phyloP scores from a whole-genome alignment of 2,797 vertebrate genomes.

The Threskiornis aethiopicus region DNA sequence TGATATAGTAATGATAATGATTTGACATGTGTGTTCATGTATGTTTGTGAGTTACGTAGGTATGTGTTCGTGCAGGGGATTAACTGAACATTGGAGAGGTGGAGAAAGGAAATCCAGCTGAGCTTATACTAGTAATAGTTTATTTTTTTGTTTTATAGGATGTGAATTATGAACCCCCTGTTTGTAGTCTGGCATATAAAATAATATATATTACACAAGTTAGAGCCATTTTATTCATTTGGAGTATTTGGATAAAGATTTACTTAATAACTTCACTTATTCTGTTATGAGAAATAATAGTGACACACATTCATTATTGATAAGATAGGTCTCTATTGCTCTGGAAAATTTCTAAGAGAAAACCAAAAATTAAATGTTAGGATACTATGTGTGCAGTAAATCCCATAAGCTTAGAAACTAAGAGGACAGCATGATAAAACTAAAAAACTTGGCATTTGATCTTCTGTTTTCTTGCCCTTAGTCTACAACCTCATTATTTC shows the following conservation, averaged over 20 bases:
- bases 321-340: background rate
- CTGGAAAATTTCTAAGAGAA: background rate
- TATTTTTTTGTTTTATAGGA: background rate
- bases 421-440: background rate
- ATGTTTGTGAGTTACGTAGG: background rate
- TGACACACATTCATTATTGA: background rate
- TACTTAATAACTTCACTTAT: constrained; percentile 43
- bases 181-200: constrained; percentile 29
- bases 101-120: background rate
- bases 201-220: background rate
- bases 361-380: background rate
- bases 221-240: constrained; percentile 33
- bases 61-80: background rate
- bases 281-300: constrained; percentile 37
- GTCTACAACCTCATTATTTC: constrained; percentile 33
- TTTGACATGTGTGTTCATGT: background rate
- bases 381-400: background rate
- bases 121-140: background rate
- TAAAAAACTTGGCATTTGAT: background rate
- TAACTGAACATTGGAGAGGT: background rate
- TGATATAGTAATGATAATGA: no score
- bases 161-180: constrained; percentile 23
- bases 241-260: constrained; percentile 59
- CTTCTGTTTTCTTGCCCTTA: background rate
- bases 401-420: background rate